phyloP scores from a whole-genome alignment of 1,140 invertebrate species.

The Zaprionus vittiger region DNA sequence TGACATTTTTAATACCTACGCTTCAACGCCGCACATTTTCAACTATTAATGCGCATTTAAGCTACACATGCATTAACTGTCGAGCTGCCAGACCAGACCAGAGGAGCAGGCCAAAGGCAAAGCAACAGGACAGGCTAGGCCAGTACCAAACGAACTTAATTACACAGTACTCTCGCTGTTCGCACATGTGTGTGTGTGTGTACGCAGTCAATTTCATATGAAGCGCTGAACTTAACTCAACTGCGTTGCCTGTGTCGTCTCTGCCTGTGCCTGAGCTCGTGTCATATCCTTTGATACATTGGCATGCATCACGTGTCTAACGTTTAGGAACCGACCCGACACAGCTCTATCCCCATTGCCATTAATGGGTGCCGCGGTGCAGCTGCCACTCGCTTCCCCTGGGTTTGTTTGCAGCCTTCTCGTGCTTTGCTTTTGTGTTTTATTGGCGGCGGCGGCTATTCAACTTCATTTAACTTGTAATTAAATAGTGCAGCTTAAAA shows the following conservation, averaged over 20 bases:
- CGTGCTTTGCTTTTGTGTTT: constrained; percentile 27
- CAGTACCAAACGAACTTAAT: constrained; percentile 72
- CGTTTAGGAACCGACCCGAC: constrained; percentile 20
- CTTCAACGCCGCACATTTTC: constrained; percentile 82
- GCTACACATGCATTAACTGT: constrained; percentile 80
- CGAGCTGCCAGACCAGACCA: constrained; percentile 32
- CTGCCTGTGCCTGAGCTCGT: constrained; percentile 11
- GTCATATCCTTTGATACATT: constrained; percentile 39
- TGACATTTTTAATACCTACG: constrained; percentile 82
- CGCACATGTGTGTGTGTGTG: constrained; percentile 13
- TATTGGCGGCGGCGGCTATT: constrained; percentile 51
- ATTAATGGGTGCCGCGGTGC: constrained; percentile 14
- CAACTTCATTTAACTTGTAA: constrained; percentile 71
- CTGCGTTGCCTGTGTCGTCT: constrained; percentile 6
- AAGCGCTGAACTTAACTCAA: constrained; percentile 33
- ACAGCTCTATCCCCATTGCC: background rate
- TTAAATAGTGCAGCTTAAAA: constrained; percentile 65
- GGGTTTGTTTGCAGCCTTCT: background rate
- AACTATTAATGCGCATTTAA: constrained; percentile 82
- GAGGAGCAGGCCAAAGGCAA: constrained; percentile 3
- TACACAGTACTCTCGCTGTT: constrained; percentile 45
- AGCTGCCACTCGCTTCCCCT: background rate
- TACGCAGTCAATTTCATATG: constrained; percentile 58
- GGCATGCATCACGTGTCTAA: constrained; percentile 45
- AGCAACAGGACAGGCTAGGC: constrained; percentile 25